These are phyloP conservation scores for Amniataba percoides DNA, from an alignment of 2,797 vertebrate species.

Conservation along the genomic window DNA sequence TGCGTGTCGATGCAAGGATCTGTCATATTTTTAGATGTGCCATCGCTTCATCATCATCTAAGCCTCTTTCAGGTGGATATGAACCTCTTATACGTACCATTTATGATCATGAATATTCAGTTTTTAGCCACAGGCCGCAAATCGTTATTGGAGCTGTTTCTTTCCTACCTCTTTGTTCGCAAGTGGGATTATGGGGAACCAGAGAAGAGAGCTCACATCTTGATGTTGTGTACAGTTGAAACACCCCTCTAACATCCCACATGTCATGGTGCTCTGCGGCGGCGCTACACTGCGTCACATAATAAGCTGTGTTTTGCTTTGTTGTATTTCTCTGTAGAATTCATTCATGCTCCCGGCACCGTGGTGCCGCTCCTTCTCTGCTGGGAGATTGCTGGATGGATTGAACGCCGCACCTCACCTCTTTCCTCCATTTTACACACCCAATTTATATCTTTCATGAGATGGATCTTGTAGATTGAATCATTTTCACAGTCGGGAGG, in stretches of 20 bases:
- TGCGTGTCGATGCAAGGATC: constrained; percentile 22
- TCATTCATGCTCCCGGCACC: constrained; percentile 69
- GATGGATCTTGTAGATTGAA: constrained; percentile 98
- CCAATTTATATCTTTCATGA: constrained; percentile 97
- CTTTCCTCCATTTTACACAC: constrained; percentile 89
- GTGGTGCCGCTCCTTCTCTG: constrained; percentile 66
- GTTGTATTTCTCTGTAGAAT: constrained; percentile 79
- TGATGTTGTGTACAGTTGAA: constrained; percentile 68
- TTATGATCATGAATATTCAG: constrained; percentile 47
- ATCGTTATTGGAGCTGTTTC: constrained; percentile 58
- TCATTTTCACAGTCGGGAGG: constrained; percentile 97
- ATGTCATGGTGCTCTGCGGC: constrained; percentile 73
- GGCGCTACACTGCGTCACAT: constrained; percentile 65
- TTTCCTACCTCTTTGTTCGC: constrained; percentile 27
- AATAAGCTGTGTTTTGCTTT: constrained; percentile 79
- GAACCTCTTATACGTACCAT: constrained; percentile 36
- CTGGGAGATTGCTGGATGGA: constrained; percentile 77
- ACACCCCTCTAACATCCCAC: constrained; percentile 72
- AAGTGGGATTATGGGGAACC: constrained; percentile 58
- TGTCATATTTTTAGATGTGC: constrained; percentile 37
- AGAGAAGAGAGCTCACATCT: constrained; percentile 56
- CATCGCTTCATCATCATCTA: constrained; percentile 42
- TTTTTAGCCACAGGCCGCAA: constrained; percentile 51
- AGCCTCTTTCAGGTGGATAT: constrained; percentile 50
- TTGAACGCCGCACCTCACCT: constrained; percentile 76